Evolutionary conservation across 2,888 invertebrate genomes (phyloP), one percentile per base, ranked within the genome.

Genomic region (Trichopoda pennipes): DNA sequence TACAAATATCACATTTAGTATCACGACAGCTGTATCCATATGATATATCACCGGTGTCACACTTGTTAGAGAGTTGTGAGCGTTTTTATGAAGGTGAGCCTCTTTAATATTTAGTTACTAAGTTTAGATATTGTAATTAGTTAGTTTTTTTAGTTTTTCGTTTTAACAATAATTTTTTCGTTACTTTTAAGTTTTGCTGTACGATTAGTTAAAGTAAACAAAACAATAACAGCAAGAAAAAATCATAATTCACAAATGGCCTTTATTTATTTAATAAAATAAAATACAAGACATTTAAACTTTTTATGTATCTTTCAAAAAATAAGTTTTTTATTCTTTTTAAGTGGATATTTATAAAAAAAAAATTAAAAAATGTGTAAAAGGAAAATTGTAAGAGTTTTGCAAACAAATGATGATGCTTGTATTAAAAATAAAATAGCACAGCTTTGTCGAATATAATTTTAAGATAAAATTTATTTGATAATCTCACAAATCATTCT

Each of bases 41-140:
- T 90, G 97, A 97, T 90, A 97, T 97, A 87, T 96, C 95, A 87
- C 97, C 97, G 53, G 95, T 97, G 77, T 92, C 97, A 85, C 94
- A 95, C 90, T 92, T 97, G 86, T 92, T 97, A 84, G 96, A 96
- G 90, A 95, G 95, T 85, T 96, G 96, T 88, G 97, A 97, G 89
- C 95, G 95, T 88, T 92, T 96, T 86, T 97, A 96, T 90, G 96
- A 96, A 91, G 95, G 95, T 3, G 95, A 90, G 72, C 79, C 66
- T 61, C 58, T 66, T 74, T 74, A 70, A 51, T 53, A 49, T 49
- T 7, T 35, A 58, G 53, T 47, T 63, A 17, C 44, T 58, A 38
- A 68, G 53, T 19, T n/a, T 55, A 78, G 44, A 58, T 58, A 53
- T 61, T 69, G 61, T 69, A 77, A n/a, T 44, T 49, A 49, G 17